Evolutionary conservation across 2,888 invertebrate species (phyloP).

Genomic region (Volucella zonaria): DNA sequence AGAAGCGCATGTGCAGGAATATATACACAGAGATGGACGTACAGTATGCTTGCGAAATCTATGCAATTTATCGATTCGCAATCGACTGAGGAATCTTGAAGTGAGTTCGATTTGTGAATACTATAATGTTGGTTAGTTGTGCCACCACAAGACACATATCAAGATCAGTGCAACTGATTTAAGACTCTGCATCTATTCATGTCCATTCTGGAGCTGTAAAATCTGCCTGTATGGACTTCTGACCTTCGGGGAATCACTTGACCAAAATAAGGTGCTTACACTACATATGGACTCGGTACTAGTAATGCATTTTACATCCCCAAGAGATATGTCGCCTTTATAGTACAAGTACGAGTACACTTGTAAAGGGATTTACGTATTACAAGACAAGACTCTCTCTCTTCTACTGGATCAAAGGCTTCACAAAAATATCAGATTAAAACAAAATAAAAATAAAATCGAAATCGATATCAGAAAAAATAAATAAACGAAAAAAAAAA

Average conservation of each 20-base stretch:
- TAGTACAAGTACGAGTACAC: slow-evolving; percentile 20
- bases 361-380: slow-evolving; percentile 69
- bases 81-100: slow-evolving; percentile 44
- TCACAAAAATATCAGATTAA: slow-evolving; percentile 64
- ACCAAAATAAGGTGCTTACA: slow-evolving; percentile 53
- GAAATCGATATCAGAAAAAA: neutral
- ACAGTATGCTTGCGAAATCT: slow-evolving; percentile 21
- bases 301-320: slow-evolving; percentile 60
- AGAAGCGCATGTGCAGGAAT: too few relatives aligned
- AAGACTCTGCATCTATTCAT: slow-evolving; percentile 58
- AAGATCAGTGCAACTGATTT: slow-evolving; percentile 69
- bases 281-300: neutral
- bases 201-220: slow-evolving; percentile 30
- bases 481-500: slow-evolving; percentile 20
- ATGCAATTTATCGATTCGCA: slow-evolving; percentile 21
- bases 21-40: too few relatives aligned
- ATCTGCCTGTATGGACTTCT: slow-evolving; percentile 55
- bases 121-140: slow-evolving; percentile 60
- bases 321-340: slow-evolving; percentile 67
- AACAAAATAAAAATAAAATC: slow-evolving; percentile 16
- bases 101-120: slow-evolving; percentile 50
- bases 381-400: slow-evolving; percentile 42
- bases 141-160: slow-evolving; percentile 60
- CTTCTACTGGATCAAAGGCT: slow-evolving; percentile 65
- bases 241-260: slow-evolving; percentile 72